Conservation (phyloP, 2,797 vertebrate genomes). For the Sternotherus odoratus region DNA sequence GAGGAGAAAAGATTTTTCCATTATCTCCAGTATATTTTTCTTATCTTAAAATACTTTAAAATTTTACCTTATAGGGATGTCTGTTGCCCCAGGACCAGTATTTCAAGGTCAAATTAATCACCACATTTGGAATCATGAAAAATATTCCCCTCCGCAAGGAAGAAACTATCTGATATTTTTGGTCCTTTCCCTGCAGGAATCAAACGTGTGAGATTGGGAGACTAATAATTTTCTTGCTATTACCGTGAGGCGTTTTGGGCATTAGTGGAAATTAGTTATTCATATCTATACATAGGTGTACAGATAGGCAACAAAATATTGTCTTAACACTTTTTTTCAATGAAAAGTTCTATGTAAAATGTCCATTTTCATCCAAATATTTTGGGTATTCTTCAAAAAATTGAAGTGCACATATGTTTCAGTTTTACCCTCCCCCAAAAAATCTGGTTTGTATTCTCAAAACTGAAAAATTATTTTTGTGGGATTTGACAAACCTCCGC, state of each 20-base stretch:
- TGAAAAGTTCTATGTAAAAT: background rate
- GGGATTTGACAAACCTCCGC: no score
- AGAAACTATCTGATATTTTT: background rate
- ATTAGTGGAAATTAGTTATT: background rate
- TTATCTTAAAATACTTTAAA: constrained; percentile 25
- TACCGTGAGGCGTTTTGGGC: background rate
- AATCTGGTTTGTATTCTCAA: background rate
- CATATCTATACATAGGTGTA: no score
- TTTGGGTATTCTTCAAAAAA: background rate
- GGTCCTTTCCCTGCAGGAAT: background rate
- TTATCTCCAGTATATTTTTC: background rate
- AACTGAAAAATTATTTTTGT: background rate
- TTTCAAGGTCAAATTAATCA: background rate
- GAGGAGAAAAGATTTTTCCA: background rate
- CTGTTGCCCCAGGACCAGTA: background rate
- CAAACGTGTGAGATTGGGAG: background rate
- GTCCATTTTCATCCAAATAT: background rate
- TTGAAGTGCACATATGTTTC: no score
- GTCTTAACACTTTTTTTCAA: no score
- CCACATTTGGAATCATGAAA: background rate
- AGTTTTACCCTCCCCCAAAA: background rate
- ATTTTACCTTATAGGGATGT: background rate
- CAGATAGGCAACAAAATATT: no score
- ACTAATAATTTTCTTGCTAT: background rate
- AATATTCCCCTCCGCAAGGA: background rate